phyloP scores from a whole-genome alignment of 2,888 invertebrate genomes.

The Conchocele bisecta region DNA sequence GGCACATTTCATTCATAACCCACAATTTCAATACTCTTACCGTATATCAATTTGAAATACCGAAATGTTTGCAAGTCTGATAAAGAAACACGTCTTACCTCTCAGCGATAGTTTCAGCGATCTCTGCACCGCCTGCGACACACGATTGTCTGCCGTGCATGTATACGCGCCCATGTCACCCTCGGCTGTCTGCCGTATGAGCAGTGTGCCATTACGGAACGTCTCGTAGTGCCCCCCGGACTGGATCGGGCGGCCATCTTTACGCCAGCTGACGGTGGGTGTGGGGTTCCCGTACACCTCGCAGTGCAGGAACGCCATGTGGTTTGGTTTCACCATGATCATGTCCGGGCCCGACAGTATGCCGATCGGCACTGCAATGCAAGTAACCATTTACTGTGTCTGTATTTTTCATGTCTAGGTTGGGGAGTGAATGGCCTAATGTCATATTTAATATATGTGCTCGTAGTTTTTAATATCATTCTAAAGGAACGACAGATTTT shows the following conservation, averaged over 20 bases:
- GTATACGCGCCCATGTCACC: constrained; percentile 92
- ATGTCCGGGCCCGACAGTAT: constrained; percentile 73
- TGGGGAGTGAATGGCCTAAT: no score
- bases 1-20: no score
- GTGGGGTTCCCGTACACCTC: constrained; percentile 74
- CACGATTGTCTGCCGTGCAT: constrained; percentile 91
- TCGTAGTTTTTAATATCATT: no score
- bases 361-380: constrained; percentile 69
- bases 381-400: no score
- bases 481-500: no score
- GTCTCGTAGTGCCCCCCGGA: constrained; percentile 60
- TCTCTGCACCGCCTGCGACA: constrained; percentile 87
- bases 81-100: constrained; percentile 85
- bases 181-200: constrained; percentile 86
- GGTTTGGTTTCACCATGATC: constrained; percentile 71
- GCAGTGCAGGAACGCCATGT: constrained; percentile 76
- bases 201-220: constrained; percentile 86
- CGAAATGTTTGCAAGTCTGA: background rate
- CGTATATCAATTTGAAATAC: background rate
- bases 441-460: no score
- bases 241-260: constrained; percentile 53
- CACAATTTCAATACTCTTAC: background rate
- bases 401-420: no score
- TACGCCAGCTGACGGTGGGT: constrained; percentile 74
- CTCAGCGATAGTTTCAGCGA: constrained; percentile 88